Evolutionary conservation across 2,113 vertebrate genomes (phyloP).

Genomic region (Channa maculata): DNA sequence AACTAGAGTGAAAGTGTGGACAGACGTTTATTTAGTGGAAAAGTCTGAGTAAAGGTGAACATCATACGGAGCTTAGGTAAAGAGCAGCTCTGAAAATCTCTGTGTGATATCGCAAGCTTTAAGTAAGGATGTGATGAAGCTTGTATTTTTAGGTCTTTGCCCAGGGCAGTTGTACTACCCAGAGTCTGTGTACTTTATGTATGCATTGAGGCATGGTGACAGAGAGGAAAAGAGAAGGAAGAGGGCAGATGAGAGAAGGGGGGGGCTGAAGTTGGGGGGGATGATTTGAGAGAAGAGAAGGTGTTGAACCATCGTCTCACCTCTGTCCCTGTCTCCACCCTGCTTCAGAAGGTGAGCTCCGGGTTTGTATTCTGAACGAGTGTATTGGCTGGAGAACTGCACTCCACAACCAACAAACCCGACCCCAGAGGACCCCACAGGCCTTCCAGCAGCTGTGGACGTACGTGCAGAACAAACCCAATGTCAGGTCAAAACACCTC

Average conservation of each 20-base stretch:
- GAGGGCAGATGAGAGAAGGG: not conserved
- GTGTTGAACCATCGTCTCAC: conserved; percentile 14
- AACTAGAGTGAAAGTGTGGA: conserved; percentile 23
- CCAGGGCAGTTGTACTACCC: conserved; percentile 69
- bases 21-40: conserved; percentile 45
- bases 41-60: conserved; percentile 47
- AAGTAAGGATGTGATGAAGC: conserved; percentile 58
- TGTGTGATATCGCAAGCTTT: conserved; percentile 14
- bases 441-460: conserved; percentile 65
- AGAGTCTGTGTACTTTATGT: conserved; percentile 60
- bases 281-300: conserved; percentile 43
- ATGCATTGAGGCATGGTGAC: conserved; percentile 61
- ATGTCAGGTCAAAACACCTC: conserved; percentile 69
- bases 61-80: conserved; percentile 30
- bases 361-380: conserved; percentile 72
- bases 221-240: conserved; percentile 21
- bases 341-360: conserved; percentile 45
- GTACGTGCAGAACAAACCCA: conserved; percentile 72
- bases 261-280: conserved; percentile 17
- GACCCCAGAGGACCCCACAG: conserved; percentile 58
- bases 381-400: conserved; percentile 41
- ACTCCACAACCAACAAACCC: conserved; percentile 61
- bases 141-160: conserved; percentile 75
- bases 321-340: not conserved
- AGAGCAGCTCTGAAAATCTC: conserved; percentile 43